Evolutionary conservation across 1,140 invertebrate genomes (phyloP), one percentile per base, ranked within the genome.

Genomic region (Lasaia peninsularis): DNA sequence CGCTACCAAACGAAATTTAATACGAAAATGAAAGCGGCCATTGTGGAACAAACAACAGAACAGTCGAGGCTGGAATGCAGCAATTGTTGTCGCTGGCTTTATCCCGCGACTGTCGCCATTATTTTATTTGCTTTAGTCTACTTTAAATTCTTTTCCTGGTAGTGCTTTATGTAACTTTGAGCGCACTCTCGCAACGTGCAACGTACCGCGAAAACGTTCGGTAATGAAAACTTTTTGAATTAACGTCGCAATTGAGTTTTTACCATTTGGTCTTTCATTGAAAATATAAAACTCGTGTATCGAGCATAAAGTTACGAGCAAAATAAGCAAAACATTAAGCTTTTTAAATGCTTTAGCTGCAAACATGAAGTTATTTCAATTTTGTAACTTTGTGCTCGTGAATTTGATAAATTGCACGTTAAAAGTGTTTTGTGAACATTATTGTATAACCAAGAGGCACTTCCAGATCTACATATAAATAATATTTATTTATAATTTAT

Each of bases 221-320:
- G 66, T 81, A 84, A 83, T 84, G 82, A 83, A 85, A 86, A 79
- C 81, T 86, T 86, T 84, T 81, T 82, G 80, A 82, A 88, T 84
- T 82, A 82, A 80, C 75, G 78, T 85, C 75, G 73, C 77, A 74
- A 69, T 74, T 66, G 68, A 73, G 76, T 80, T 84, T 83, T 77
- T 81, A 60, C 70, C 62, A 71, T 80, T 78, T 65, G 65, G 62
- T 69, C 82, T 77, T 80, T 70, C 79, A 85, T 81, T 82, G 76
- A 85, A 79, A 78, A 75, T 75, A 78, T 72, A 75, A 80, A 79
- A 80, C 69, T 72, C 74, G 60, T 75, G 69, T 75, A 80, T 75
- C 75, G 69, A 67, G 71, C 69, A 69, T 63, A 64, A 76, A 78
- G 68, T 78, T 81, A 69, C 57, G 65, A n/a, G n/a, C 52, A 60